Evolutionary conservation across 1,140 invertebrate species (phyloP), one percentile per base, ranked within the genome.

Genomic region (Varroa destructor): DNA sequence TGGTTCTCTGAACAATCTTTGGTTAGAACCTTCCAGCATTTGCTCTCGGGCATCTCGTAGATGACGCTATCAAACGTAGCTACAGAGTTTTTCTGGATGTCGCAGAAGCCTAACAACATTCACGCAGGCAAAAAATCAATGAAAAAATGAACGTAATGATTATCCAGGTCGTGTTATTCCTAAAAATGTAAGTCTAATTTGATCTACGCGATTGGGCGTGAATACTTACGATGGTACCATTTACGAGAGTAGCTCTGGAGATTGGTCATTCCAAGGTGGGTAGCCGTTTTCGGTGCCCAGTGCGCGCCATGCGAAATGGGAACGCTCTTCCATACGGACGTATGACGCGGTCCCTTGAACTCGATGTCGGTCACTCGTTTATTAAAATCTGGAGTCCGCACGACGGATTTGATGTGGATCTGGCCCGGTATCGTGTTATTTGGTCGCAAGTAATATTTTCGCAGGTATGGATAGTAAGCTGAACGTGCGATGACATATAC

Each of bases 281-380:
- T 67, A 3, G 36, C 61, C 1, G 61, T 67, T 46, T 46, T 12
- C 12, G 61, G 61, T 1, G 61, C 61, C 61, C 61, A 67, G 36
- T 67, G 61, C 12, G 61, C 61, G 14, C 61, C 61, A 12, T 12
- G 12, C 36, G 61, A 67, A 25, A 67, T 37, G n/a, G 61, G 61
- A 14, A 67, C 12, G 10, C 46, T 67, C 10, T 67, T 46, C 40
- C 40, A 67, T 14, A 25, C 40, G 10, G 46, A 37, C 46, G 40
- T 67, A 37, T 67, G 46, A 37, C 46, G 61, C 37, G 46, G 61
- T 12, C 40, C 61, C 36, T 67, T 46, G n/a, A 67, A 12, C 8
- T 67, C 61, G 46, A 67, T 46, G 61, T 67, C 61, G 36, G 61
- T 37, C 12, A 67, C 61, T 40, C 61, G 40, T 8, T 67, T 40